These are phyloP conservation scores for Tragelaphus eurycerus DNA, from an alignment of 2,797 vertebrate genomes.

Conservation along the genomic window DNA sequence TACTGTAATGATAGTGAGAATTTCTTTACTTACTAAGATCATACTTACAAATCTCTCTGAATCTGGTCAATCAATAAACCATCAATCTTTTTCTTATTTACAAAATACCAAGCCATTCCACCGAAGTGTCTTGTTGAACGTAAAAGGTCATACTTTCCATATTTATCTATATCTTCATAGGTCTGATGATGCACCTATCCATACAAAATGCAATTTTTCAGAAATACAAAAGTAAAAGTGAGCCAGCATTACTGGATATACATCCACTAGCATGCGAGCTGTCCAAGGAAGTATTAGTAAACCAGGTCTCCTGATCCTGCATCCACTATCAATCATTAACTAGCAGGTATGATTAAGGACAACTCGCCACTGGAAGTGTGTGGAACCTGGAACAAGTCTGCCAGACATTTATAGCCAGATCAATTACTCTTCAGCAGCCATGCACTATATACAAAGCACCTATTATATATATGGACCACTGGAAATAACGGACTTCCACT, in stretches of 20 bases:
- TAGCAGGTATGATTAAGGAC: background rate
- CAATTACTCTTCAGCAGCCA: background rate
- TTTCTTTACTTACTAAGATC: constrained; percentile 8
- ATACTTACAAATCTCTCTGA: constrained; percentile 92
- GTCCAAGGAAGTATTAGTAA: background rate
- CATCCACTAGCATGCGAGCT: background rate
- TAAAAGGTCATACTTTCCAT: constrained; percentile 89
- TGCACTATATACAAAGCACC: background rate
- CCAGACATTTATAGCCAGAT: background rate
- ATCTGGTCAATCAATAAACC: constrained; percentile 95
- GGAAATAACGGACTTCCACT: background rate
- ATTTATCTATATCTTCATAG: constrained; percentile 92
- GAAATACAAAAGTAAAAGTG: background rate
- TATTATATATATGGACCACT: background rate
- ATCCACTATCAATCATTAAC: background rate
- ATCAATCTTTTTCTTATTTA: constrained; percentile 87
- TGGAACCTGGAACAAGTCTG: background rate
- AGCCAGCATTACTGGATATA: background rate
- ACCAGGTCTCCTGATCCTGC: background rate
- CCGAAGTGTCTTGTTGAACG: constrained; percentile 95
- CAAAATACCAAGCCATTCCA: constrained; percentile 93
- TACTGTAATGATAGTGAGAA: background rate
- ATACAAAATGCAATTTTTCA: background rate
- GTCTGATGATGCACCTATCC: constrained; percentile 87
- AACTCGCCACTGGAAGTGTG: background rate